Evolutionary conservation across 2,888 invertebrate species (phyloP).

Genomic region (Epirrhoe tristata): DNA sequence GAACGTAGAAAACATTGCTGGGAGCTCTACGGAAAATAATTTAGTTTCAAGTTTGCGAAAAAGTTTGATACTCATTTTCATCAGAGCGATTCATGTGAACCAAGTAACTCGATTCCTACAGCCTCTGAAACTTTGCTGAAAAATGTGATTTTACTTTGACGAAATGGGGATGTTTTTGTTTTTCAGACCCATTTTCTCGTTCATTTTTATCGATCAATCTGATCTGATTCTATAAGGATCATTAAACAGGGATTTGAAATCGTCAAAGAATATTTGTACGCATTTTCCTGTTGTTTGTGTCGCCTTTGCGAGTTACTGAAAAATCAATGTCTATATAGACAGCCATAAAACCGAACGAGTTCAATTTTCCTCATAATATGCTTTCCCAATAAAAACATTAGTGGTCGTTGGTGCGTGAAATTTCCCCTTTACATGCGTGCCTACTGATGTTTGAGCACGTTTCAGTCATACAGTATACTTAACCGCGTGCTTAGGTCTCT

Average conservation of each 20-base stretch:
- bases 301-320: constrained; percentile 43
- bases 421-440: constrained; percentile 57
- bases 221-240: constrained; percentile 42
- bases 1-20: constrained; percentile 24
- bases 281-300: constrained; percentile 40
- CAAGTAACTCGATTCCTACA: constrained; percentile 25
- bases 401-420: constrained; percentile 59
- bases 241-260: constrained; percentile 43
- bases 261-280: constrained; percentile 40
- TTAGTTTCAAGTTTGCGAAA: constrained; percentile 26
- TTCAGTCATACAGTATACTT: constrained; percentile 15
- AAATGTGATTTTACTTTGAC: constrained; percentile 20
- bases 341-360: constrained; percentile 56
- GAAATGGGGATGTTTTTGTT: constrained; percentile 27
- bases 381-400: constrained; percentile 66
- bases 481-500: constrained; percentile 3
- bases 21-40: constrained; percentile 25
- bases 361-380: constrained; percentile 56
- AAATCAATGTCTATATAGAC: constrained; percentile 57
- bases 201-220: constrained; percentile 36
- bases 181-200: constrained; percentile 34
- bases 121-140: constrained; percentile 8
- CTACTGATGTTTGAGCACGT: constrained; percentile 42
- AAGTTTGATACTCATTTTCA: constrained; percentile 26
- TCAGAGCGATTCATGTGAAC: constrained; percentile 13